These are phyloP conservation scores for Drosophila seclusa DNA, from an alignment of 2,888 invertebrate genomes.

Conservation along the genomic window DNA sequence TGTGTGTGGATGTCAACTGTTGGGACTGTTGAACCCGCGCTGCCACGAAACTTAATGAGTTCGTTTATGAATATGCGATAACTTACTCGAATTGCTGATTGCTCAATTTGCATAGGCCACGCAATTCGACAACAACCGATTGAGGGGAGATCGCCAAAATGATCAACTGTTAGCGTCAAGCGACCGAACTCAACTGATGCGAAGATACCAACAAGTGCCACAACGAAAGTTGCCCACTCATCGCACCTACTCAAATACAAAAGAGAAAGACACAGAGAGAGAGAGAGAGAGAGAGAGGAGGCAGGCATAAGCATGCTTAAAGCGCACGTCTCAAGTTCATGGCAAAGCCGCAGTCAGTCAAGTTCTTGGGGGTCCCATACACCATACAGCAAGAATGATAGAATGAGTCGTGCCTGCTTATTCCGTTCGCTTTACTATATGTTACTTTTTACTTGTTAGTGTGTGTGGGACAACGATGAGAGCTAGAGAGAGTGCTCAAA, in stretches of 20 bases:
- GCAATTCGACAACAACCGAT: constrained; percentile 1
- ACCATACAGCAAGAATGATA: background rate
- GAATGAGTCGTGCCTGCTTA: background rate
- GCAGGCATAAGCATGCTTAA: background rate
- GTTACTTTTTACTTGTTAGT: background rate
- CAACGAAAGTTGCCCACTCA: constrained; percentile 33
- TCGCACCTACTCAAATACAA: background rate
- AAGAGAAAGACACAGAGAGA: background rate
- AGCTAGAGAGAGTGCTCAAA: background rate
- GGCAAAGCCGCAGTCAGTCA: constrained; percentile 11
- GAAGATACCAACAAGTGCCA: constrained; percentile 32
- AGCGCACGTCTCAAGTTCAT: constrained; percentile 14
- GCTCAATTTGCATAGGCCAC: constrained; percentile 7
- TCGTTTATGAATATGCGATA: constrained; percentile 9
- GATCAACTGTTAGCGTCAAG: constrained; percentile 38
- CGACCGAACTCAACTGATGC: constrained; percentile 45
- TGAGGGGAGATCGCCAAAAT: background rate
- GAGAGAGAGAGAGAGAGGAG: background rate
- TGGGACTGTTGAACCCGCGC: constrained; percentile 26
- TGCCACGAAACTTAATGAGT: background rate
- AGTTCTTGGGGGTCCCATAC: constrained; percentile 14
- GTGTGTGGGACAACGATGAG: background rate
- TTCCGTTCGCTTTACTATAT: background rate
- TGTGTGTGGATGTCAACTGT: constrained; percentile 17
- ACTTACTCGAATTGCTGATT: constrained; percentile 12